Percentiles rank a stretch among this genome's conserved stretches.
These are phyloP conservation scores for Neostethus bicornis DNA, from an alignment of 2,797 vertebrate genomes.

Conservation along the genomic window DNA sequence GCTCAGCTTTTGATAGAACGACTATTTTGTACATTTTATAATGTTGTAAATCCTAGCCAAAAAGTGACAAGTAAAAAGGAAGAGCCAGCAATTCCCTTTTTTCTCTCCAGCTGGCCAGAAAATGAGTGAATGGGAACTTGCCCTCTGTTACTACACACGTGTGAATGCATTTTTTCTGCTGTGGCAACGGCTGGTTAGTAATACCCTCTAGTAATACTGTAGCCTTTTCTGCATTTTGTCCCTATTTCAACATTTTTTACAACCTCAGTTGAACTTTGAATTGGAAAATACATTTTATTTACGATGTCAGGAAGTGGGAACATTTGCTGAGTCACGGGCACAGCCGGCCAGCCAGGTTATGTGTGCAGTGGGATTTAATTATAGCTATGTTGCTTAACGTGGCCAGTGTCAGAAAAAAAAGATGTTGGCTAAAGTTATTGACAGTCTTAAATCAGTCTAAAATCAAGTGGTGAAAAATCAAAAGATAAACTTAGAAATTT, in stretches of 20 bases:
- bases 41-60: conserved; percentile 19
- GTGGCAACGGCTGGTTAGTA: conserved; percentile 19
- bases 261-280: not conserved
- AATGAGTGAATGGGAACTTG: conserved; percentile 21
- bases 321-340: conserved; percentile 14
- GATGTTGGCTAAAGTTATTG: conserved; percentile 47
- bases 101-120: conserved; percentile 28
- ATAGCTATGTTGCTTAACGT: not conserved
- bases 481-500: conserved; percentile 56
- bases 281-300: conserved; percentile 21
- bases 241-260: not conserved
- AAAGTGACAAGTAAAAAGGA: conserved; percentile 21
- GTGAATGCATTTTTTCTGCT: not conserved
- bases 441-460: conserved; percentile 49
- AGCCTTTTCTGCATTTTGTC: not conserved
- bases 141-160: conserved; percentile 4
- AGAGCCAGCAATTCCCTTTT: conserved; percentile 7
- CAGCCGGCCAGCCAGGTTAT: conserved; percentile 7
- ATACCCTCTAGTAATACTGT: not conserved
- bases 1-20: conserved; percentile 28
- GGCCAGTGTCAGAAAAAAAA: conserved; percentile 20
- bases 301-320: conserved; percentile 14
- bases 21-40: conserved; percentile 17
- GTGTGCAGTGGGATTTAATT: conserved; percentile 15
- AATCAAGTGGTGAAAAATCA: no score